Conservation (phyloP, 2,888 invertebrate genomes). For the Ctenicera cuprea region DNA sequence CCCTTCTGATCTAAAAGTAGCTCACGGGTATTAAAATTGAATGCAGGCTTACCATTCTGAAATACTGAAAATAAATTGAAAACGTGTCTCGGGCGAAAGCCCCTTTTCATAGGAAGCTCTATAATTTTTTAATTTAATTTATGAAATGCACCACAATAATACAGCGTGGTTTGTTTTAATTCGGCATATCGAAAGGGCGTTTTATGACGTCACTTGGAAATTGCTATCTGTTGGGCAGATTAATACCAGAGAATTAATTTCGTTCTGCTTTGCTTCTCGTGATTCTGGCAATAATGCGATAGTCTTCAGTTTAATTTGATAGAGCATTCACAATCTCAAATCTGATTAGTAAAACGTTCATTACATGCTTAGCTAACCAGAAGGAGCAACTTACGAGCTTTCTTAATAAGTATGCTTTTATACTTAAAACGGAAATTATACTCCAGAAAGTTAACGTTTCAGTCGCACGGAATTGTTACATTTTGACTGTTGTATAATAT, state of each 20-base stretch:
- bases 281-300: slow-evolving; percentile 29
- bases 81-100: neutral
- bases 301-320: slow-evolving; percentile 32
- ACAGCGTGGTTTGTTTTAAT: neutral
- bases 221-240: neutral
- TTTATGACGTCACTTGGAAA: no score
- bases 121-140: slow-evolving; percentile 9
- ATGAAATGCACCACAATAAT: neutral
- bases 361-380: slow-evolving; percentile 40
- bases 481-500: slow-evolving; percentile 11
- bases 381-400: slow-evolving; percentile 28
- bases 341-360: slow-evolving; percentile 43
- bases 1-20: neutral
- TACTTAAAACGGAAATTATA: slow-evolving; percentile 18
- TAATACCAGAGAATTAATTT: slow-evolving; percentile 10
- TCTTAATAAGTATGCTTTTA: slow-evolving; percentile 12
- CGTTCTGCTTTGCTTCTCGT: slow-evolving; percentile 8
- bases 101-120: neutral
- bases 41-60: neutral
- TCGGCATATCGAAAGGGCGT: no score
- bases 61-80: slow-evolving; percentile 11
- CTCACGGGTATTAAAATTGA: neutral
- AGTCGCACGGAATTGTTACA: slow-evolving; percentile 23
- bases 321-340: slow-evolving; percentile 30
- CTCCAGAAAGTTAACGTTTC: slow-evolving; percentile 11